Conservation (phyloP, 23 tunicate genomes). For the Styela plicata region DNA sequence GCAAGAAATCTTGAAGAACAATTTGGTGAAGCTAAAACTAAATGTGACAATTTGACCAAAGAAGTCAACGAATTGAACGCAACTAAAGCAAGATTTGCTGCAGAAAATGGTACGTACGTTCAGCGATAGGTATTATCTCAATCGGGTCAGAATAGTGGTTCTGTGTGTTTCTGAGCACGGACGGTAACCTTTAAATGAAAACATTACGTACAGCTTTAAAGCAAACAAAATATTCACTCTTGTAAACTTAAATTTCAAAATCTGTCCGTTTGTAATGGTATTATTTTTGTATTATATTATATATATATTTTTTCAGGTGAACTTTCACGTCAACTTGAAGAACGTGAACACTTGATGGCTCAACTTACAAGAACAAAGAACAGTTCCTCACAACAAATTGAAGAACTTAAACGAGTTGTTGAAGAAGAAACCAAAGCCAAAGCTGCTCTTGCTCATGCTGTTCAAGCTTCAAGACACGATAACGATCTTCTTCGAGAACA, state of each 20-base stretch:
- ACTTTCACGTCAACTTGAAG: slow-evolving; percentile 62
- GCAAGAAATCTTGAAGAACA: slow-evolving; percentile 80
- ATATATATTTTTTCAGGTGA: too few relatives aligned
- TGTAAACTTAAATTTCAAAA: too few relatives aligned
- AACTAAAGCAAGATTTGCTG: slow-evolving; percentile 44
- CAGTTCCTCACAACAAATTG: slow-evolving; percentile 68
- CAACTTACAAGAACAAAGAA: slow-evolving; percentile 43
- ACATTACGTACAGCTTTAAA: too few relatives aligned
- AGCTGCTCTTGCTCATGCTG: slow-evolving; percentile 30
- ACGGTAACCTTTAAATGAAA: too few relatives aligned
- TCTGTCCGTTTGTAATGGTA: too few relatives aligned
- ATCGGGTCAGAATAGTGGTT: too few relatives aligned
- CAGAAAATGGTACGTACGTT: slow-evolving; percentile 49
- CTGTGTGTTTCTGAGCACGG: too few relatives aligned
- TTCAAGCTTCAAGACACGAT: slow-evolving; percentile 70
- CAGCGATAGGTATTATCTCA: too few relatives aligned
- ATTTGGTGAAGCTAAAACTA: slow-evolving; percentile 62
- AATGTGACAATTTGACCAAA: slow-evolving; percentile 80
- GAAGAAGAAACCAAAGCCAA: slow-evolving; percentile 51
- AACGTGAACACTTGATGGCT: slow-evolving; percentile 90
- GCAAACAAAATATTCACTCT: too few relatives aligned
- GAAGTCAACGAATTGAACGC: slow-evolving; percentile 74
- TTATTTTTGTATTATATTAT: too few relatives aligned
- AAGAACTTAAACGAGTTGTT: slow-evolving; percentile 80
- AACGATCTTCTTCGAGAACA: slow-evolving; percentile 78